Conservation (phyloP, 2,113 vertebrate species). For the Panurus biarmicus region DNA sequence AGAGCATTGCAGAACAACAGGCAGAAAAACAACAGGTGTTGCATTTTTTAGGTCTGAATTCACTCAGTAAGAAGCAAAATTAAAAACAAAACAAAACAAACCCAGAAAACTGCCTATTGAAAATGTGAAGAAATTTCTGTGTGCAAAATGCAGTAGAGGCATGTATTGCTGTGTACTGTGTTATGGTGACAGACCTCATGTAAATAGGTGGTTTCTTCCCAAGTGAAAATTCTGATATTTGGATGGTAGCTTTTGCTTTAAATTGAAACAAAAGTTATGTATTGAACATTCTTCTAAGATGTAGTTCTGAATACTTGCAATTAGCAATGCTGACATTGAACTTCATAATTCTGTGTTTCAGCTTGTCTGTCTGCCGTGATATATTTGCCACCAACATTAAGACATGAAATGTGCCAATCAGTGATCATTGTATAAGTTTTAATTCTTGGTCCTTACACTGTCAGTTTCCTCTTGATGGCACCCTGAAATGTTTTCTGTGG, state of each 20-base stretch:
- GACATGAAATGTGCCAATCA: not conserved
- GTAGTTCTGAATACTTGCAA: not conserved
- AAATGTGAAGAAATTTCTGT: not conserved
- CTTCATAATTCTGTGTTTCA: not conserved
- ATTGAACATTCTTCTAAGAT: not conserved
- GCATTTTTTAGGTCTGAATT: not conserved
- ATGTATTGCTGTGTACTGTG: not conserved
- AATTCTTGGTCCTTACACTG: not conserved
- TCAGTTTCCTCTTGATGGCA: not conserved
- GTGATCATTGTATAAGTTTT: not conserved
- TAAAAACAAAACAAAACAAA: not conserved
- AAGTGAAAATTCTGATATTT: not conserved
- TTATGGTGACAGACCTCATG: not conserved
- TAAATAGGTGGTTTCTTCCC: not conserved
- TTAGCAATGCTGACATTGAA: not conserved
- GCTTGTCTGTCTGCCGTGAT: not conserved
- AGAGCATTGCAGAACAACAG: not conserved
- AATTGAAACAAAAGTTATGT: not conserved
- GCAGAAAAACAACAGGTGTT: constrained; percentile 12
- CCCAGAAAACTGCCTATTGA: not conserved
- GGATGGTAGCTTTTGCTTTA: not conserved
- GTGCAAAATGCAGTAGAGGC: not conserved
- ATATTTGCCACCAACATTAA: not conserved
- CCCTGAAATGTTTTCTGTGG: not conserved
- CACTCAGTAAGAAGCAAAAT: not conserved